Conservation (phyloP, 2,797 vertebrate genomes). For the Fratercula arctica region DNA sequence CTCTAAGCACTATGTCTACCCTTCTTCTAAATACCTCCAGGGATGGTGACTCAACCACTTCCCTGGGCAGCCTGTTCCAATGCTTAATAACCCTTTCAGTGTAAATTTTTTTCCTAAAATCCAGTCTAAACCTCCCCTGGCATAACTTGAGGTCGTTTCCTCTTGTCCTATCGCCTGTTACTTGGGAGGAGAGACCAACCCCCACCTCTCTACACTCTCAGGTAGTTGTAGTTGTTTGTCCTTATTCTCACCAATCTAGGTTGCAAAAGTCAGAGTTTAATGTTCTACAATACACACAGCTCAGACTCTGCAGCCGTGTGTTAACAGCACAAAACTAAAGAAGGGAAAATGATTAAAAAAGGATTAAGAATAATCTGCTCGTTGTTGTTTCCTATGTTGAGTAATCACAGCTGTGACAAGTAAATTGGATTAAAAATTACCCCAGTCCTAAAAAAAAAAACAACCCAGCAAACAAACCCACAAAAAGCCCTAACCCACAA, state of each 20-base stretch:
- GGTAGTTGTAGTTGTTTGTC: neutral
- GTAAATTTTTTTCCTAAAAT: too few species aligned
- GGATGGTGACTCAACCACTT: too few species aligned
- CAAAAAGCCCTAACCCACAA: neutral
- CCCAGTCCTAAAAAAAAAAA: neutral
- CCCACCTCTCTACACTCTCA: too few species aligned
- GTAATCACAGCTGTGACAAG: conserved; percentile 30
- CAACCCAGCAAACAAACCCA: neutral
- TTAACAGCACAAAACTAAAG: neutral
- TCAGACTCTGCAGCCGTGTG: neutral
- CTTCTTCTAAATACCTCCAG: too few species aligned
- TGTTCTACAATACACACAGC: neutral
- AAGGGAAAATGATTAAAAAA: neutral
- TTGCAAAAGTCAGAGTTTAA: neutral
- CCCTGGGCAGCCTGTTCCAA: too few species aligned
- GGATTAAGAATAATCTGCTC: conserved; percentile 26
- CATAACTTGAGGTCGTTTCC: too few species aligned
- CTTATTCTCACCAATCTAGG: neutral
- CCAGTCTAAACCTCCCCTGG: too few species aligned
- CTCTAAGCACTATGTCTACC: too few species aligned
- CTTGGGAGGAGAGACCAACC: too few species aligned
- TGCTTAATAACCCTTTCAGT: too few species aligned
- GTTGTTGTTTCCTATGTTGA: conserved; percentile 6
- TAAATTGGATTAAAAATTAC: conserved; percentile 32
- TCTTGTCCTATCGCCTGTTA: too few species aligned